Evolutionary conservation across 2,113 vertebrate genomes (phyloP), one percentile per base, ranked within the genome.

Genomic region (Callipepla californica): DNA sequence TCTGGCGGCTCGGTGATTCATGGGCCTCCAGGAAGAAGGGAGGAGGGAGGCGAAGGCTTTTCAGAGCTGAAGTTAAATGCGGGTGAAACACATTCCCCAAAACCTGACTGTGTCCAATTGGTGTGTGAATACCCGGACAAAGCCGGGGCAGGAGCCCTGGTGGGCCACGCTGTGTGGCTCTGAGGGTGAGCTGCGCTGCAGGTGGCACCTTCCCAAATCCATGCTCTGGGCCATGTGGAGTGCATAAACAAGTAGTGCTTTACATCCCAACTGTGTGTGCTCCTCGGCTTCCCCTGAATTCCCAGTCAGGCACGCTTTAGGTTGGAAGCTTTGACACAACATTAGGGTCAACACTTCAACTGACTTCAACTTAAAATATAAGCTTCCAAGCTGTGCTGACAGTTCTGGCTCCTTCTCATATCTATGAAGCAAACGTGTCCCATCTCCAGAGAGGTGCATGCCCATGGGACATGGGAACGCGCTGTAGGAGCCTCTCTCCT

Each of bases 1-100:
- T 96, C 95, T 96, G 95, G 94, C 85, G 73, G 95, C 94, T 95
- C 94, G 34, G 92, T 93, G 95, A 96, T 96, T 96, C 95, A 96
- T 96, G 92, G 93, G 76, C 91, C 82, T 94, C 93, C 94, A 96
- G 94, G 87, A 96, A 88, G 95, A 95, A 96, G 95, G 95, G 94
- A 96, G 96, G 95, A 94, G 93, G 90, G 90, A 94, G 77, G 82
- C 0, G 1, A 85, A 72, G 57, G 83, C 96, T 93, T 95, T 96
- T 96, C 94, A 96, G 80, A 90, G 85, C 92, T 86, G 61, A 23
- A 80, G 75, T 91, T 87, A 85, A 95, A 96, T 91, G 93, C 8
- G 18, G 91, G 75, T 93, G 95, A 94, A 94, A 95, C 87, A 91
- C 94, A 95, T 95, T 96, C 92, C 77, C 82, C 88, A 62, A 92